phyloP scores from a whole-genome alignment of 1,140 invertebrate species.

The Mycetomoellerius zeteki region DNA sequence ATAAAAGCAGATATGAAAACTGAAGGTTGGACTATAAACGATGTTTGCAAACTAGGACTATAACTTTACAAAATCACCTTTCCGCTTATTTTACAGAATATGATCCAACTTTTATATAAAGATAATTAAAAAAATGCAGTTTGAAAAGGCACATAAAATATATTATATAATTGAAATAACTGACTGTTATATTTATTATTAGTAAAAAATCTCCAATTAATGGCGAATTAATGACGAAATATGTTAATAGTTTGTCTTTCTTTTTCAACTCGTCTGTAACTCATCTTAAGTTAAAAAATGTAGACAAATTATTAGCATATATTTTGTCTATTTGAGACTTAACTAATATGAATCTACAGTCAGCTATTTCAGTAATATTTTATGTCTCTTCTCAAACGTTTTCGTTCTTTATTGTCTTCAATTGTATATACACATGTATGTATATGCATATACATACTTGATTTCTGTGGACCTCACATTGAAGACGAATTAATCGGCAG shows the following conservation, averaged over 20 bases:
- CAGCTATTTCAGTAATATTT: conserved; percentile 8
- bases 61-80: not conserved
- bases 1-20: conserved; percentile 27
- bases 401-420: not conserved
- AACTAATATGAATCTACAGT: not conserved
- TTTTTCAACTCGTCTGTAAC: not conserved
- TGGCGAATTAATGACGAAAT: too few relatives aligned
- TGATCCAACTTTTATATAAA: not conserved
- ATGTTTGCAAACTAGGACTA: not conserved
- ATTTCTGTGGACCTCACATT: not conserved
- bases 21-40: conserved; percentile 12
- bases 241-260: too few relatives aligned
- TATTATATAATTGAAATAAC: too few relatives aligned
- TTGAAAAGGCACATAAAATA: too few relatives aligned
- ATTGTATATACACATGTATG: too few relatives aligned
- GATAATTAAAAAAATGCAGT: too few relatives aligned
- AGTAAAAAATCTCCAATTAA: too few relatives aligned
- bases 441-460: not conserved
- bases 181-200: too few relatives aligned
- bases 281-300: conserved; percentile 6
- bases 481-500: not conserved
- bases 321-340: not conserved
- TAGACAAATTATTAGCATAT: not conserved
- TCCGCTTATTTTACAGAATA: not conserved
- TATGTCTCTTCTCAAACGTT: not conserved